Percentiles rank a stretch among this genome's conserved stretches.
Evolutionary conservation across 2,113 vertebrate genomes (phyloP).

Genomic region (Hassar affinis): DNA sequence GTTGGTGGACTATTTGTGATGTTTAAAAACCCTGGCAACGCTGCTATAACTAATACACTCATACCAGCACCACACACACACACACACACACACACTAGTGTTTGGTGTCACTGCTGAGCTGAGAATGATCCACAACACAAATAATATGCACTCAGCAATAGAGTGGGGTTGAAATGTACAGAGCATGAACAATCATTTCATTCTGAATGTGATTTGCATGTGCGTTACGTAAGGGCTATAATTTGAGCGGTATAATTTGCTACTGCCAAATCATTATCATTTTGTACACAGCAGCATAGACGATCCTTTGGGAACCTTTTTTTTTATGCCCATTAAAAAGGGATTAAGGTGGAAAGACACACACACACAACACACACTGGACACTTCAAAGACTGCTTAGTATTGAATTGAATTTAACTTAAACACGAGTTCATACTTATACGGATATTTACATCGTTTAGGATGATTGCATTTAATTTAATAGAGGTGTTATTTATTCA

Average conservation of each 20-base stretch:
- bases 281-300: constrained; percentile 8
- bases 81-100: background rate
- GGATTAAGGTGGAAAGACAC: constrained; percentile 67
- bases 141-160: background rate
- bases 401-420: background rate
- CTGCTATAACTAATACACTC: background rate
- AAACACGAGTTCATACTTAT: background rate
- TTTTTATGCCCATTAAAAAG: constrained; percentile 69
- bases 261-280: constrained; percentile 25
- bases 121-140: background rate
- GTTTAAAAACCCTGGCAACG: background rate
- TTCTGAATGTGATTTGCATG: background rate
- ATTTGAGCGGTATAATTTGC: constrained; percentile 11
- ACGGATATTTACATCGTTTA: constrained; percentile 7
- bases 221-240: background rate
- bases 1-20: background rate
- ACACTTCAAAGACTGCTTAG: constrained; percentile 14
- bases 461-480: background rate
- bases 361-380: constrained; percentile 9
- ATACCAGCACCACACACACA: background rate
- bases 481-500: background rate
- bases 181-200: constrained; percentile 15
- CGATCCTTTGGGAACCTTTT: constrained; percentile 56
- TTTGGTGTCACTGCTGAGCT: background rate
- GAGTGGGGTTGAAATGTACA: background rate